These are phyloP conservation scores for Platyura marginata DNA, from an alignment of 1,140 invertebrate genomes.

Conservation along the genomic window DNA sequence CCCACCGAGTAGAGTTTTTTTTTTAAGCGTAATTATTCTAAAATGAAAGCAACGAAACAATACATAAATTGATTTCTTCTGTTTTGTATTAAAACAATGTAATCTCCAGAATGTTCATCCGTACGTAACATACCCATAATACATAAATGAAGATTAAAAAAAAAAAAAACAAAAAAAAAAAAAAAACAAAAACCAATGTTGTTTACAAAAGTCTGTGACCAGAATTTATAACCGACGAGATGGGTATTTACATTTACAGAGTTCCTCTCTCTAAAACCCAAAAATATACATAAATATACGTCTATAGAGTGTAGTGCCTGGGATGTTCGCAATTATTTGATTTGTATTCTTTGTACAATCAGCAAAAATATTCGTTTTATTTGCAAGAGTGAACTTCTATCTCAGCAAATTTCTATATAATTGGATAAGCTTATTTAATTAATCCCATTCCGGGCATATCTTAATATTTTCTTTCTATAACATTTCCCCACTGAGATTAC, in stretches of 20 bases:
- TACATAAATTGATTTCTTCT: too few relatives aligned
- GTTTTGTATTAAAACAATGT: too few relatives aligned
- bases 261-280: not conserved
- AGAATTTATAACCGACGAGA: not conserved
- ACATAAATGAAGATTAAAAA: too few relatives aligned
- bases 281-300: not conserved
- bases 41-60: too few relatives aligned
- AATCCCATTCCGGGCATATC: not conserved
- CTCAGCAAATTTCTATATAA: not conserved
- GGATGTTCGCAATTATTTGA: not conserved
- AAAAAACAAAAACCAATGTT: too few relatives aligned
- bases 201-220: not conserved
- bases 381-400: not conserved
- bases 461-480: not conserved
- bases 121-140: too few relatives aligned
- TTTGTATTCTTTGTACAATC: not conserved
- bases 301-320: too few relatives aligned
- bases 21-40: too few relatives aligned
- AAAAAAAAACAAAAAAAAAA: too few relatives aligned
- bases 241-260: not conserved
- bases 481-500: not conserved
- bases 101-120: too few relatives aligned
- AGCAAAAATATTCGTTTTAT: not conserved
- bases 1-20: too few relatives aligned
- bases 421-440: not conserved